These are phyloP conservation scores for Globodera ellingtonae DNA, from an alignment of 1,140 invertebrate genomes.

Conservation along the genomic window DNA sequence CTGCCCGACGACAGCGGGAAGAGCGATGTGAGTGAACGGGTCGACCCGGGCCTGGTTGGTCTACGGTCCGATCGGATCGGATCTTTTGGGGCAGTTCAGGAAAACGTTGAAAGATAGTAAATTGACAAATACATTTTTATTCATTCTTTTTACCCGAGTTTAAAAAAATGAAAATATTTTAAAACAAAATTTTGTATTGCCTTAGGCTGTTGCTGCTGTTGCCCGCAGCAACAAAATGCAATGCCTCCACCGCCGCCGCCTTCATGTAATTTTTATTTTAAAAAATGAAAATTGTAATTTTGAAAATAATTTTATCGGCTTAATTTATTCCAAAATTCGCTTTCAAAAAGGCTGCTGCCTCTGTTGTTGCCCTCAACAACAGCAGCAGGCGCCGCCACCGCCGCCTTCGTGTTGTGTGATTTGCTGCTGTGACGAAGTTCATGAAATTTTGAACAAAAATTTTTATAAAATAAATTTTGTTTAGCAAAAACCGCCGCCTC, in stretches of 20 bases:
- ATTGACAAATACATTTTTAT: neutral
- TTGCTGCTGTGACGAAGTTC: conserved; percentile 12
- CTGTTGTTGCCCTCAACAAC: conserved; percentile 22
- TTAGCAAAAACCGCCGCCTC: conserved; percentile 23
- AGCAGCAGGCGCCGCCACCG: conserved; percentile 1
- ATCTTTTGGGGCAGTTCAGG: no score
- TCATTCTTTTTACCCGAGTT: neutral
- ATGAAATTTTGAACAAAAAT: neutral
- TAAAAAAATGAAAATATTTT: neutral
- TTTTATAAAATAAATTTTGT: conserved; percentile 9
- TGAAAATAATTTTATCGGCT: neutral
- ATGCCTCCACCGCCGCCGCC: neutral
- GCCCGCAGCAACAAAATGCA: conserved; percentile 11
- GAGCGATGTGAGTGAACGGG: conserved; percentile 21
- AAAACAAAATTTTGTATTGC: neutral
- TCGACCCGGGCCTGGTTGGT: no score
- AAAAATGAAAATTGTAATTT: neutral
- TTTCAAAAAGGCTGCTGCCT: neutral
- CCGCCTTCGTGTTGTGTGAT: conserved; percentile 23
- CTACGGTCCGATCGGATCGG: no score
- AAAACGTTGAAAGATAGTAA: no score
- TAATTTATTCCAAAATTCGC: neutral
- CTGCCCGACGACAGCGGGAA: neutral
- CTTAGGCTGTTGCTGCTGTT: conserved; percentile 28
- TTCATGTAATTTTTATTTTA: neutral